Evolutionary conservation across 2,888 invertebrate genomes (phyloP).

Genomic region (Acleris holmiana): DNA sequence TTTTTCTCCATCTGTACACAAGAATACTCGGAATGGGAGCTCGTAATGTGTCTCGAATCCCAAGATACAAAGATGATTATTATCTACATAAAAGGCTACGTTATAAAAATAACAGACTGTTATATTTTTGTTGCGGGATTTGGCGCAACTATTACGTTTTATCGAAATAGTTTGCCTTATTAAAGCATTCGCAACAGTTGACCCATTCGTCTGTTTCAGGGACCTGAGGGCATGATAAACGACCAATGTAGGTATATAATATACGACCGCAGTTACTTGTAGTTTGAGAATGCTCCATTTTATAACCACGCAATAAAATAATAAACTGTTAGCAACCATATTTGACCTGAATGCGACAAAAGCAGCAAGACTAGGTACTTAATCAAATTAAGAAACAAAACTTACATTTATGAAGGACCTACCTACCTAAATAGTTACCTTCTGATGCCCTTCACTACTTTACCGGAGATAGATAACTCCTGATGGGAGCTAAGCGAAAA

Average conservation of each 20-base stretch:
- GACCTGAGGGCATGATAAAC: slow-evolving; percentile 59
- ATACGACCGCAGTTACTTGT: slow-evolving; percentile 42
- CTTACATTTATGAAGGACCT: background rate
- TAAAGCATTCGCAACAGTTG: slow-evolving; percentile 67
- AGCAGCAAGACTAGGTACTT: background rate
- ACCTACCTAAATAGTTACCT: too few species aligned
- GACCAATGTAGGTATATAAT: slow-evolving; percentile 58
- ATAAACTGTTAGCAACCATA: slow-evolving; percentile 8
- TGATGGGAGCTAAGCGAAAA: too few species aligned
- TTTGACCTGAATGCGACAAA: slow-evolving; percentile 1
- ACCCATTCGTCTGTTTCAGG: slow-evolving; percentile 57
- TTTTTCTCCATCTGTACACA: slow-evolving; percentile 71
- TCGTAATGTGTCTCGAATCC: slow-evolving; percentile 66
- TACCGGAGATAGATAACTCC: too few species aligned
- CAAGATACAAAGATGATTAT: slow-evolving; percentile 67
- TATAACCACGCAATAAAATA: slow-evolving; percentile 7
- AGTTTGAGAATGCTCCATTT: slow-evolving; percentile 27
- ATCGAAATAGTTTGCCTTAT: slow-evolving; percentile 51
- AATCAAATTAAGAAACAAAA: background rate
- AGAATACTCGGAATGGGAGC: slow-evolving; percentile 51
- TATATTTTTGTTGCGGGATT: slow-evolving; percentile 52
- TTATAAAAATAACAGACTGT: slow-evolving; percentile 55
- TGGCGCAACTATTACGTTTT: slow-evolving; percentile 51
- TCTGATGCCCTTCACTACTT: too few species aligned
- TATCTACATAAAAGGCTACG: slow-evolving; percentile 64